A percentile compares a stretch with the other conserved stretches of the same genome.
phyloP scores from a whole-genome alignment of 1,140 invertebrate genomes.

The Mizuhopecten yessoensis region DNA sequence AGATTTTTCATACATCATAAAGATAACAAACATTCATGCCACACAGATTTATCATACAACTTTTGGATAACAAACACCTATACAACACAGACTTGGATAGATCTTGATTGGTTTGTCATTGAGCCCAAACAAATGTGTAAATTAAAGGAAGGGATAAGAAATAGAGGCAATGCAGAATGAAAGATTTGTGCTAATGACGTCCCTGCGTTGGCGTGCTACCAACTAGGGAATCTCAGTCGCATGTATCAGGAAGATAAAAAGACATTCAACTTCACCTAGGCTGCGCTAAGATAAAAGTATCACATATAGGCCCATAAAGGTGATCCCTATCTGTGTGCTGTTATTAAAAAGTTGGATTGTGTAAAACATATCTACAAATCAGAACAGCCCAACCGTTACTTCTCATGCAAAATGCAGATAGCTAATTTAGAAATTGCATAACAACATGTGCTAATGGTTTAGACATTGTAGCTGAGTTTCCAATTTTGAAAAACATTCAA shows the following conservation, averaged over 20 bases:
- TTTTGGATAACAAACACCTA: not conserved
- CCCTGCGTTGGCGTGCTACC: not conserved
- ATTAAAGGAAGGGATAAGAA: not conserved
- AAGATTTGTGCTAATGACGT: conserved; percentile 30
- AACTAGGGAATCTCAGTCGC: not conserved
- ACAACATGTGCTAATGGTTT: not conserved
- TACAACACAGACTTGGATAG: not conserved
- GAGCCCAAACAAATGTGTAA: conserved; percentile 33
- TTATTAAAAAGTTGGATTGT: conserved; percentile 17
- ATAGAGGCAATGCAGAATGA: conserved; percentile 7
- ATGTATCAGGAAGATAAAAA: not conserved
- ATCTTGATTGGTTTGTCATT: conserved; percentile 10
- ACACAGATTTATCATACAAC: not conserved
- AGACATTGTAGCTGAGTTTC: not conserved
- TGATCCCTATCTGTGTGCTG: not conserved
- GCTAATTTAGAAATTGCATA: conserved; percentile 28
- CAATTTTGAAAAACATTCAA: not conserved
- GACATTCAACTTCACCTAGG: conserved; percentile 24
- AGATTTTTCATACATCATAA: not conserved
- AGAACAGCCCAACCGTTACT: not conserved
- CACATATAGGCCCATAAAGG: not conserved
- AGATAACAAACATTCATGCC: not conserved
- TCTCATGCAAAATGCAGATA: not conserved
- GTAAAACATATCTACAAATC: conserved; percentile 27
- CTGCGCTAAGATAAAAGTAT: not conserved